phyloP scores from a whole-genome alignment of 2,113 vertebrate species.

The Melanerpes formicivorus region DNA sequence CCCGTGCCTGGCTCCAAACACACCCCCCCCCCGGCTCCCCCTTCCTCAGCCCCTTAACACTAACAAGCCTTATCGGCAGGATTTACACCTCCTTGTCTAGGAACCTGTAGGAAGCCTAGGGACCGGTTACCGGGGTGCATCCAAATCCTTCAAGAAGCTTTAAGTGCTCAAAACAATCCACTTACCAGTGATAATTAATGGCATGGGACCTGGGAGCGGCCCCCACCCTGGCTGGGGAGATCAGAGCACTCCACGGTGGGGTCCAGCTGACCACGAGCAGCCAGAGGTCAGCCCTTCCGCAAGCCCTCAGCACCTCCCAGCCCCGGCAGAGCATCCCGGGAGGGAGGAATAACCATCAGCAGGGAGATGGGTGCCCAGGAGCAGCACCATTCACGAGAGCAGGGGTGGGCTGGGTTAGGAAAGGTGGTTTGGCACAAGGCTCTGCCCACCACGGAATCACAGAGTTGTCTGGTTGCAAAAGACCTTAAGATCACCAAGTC shows the following conservation, averaged over 20 bases:
- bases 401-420: too few species aligned
- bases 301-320: not conserved
- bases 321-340: fast-evolving
- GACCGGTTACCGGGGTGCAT: not conserved
- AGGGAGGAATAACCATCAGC: not conserved
- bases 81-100: slow-evolving; percentile 72
- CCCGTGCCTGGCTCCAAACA: slow-evolving; percentile 52
- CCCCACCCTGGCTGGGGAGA: not conserved
- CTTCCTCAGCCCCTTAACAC: slow-evolving; percentile 38
- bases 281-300: not conserved
- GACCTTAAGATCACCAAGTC: too few species aligned
- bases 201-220: not conserved
- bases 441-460: too few species aligned
- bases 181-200: not conserved
- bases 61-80: slow-evolving; percentile 69
- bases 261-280: fast-evolving
- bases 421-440: too few species aligned
- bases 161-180: slow-evolving; percentile 54
- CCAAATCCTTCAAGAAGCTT: slow-evolving; percentile 56
- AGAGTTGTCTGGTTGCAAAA: too few species aligned
- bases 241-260: not conserved
- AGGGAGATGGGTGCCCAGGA: not conserved
- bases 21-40: not conserved
- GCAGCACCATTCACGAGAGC: fast-evolving
- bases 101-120: not conserved